Conservation (phyloP, 2,797 vertebrate genomes). For the Tinamus major region DNA sequence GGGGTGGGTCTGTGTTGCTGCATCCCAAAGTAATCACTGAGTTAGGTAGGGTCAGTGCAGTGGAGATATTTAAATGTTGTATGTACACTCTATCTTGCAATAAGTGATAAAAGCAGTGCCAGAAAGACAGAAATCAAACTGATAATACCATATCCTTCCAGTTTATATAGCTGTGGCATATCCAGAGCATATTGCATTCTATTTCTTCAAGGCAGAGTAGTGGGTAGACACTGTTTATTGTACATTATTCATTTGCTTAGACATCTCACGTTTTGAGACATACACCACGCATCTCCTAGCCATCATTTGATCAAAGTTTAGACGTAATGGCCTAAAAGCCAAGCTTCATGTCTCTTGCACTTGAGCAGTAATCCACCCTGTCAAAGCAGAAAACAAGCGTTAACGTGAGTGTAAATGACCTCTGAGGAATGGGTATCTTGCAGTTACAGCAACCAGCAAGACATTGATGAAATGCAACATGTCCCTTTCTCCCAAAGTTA, state of each 20-base stretch:
- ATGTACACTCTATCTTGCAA: background rate
- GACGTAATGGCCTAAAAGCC: background rate
- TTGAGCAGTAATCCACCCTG: background rate
- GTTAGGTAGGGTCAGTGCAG: background rate
- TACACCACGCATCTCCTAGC: background rate
- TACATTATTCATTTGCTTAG: background rate
- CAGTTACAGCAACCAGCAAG: background rate
- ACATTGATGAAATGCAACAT: background rate
- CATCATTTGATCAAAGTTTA: background rate
- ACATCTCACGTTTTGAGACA: background rate
- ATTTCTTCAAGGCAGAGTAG: background rate
- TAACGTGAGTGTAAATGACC: background rate
- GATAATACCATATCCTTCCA: background rate
- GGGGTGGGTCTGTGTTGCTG: background rate
- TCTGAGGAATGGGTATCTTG: background rate
- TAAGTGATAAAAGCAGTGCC: background rate
- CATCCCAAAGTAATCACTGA: background rate
- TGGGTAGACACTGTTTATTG: background rate
- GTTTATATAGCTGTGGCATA: background rate
- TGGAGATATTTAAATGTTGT: background rate
- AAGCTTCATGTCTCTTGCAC: background rate
- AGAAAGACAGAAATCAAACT: background rate
- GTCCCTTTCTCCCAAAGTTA: background rate
- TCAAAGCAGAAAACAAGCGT: background rate
- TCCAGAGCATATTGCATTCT: background rate